These are phyloP conservation scores for Pangasius macronema DNA, from an alignment of 2,797 vertebrate species.

Conservation along the genomic window DNA sequence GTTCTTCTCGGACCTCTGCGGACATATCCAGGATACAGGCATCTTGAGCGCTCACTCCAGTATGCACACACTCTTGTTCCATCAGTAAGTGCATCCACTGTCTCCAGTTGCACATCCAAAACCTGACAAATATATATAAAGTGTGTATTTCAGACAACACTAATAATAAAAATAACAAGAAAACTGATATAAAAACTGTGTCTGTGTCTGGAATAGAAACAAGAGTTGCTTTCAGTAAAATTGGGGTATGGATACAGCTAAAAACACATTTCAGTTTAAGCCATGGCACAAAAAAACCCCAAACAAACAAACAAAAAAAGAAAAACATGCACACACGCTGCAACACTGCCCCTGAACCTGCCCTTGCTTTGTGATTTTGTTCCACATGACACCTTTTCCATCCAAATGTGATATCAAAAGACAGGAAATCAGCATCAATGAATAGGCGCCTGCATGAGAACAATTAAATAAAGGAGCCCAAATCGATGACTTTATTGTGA, in stretches of 20 bases:
- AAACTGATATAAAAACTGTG: not conserved
- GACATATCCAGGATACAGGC: conserved; percentile 91
- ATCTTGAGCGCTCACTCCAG: conserved; percentile 94
- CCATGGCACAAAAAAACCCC: not conserved
- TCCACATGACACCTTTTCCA: conserved; percentile 36
- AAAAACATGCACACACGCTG: conserved; percentile 22
- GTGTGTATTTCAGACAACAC: not conserved
- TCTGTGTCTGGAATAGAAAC: not conserved
- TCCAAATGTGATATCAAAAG: conserved; percentile 49
- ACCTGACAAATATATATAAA: conserved; percentile 73
- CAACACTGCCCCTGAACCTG: conserved; percentile 22
- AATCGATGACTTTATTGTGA: conserved; percentile 58
- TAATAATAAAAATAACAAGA: not conserved
- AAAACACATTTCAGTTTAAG: conserved; percentile 6
- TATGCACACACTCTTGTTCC: conserved; percentile 93
- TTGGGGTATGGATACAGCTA: not conserved
- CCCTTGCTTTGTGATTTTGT: conserved; percentile 44
- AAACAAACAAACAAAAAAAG: not conserved
- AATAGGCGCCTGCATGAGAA: conserved; percentile 52
- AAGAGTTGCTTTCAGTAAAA: not conserved
- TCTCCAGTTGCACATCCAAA: conserved; percentile 85
- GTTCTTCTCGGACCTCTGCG: conserved; percentile 78
- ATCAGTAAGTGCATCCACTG: conserved; percentile 78
- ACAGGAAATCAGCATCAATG: conserved; percentile 55
- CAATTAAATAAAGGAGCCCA: conserved; percentile 50